Percentiles rank a stretch among this genome's conserved stretches.
Conservation (phyloP, 2,797 vertebrate species). For the Acrossocheilus fasciatus region DNA sequence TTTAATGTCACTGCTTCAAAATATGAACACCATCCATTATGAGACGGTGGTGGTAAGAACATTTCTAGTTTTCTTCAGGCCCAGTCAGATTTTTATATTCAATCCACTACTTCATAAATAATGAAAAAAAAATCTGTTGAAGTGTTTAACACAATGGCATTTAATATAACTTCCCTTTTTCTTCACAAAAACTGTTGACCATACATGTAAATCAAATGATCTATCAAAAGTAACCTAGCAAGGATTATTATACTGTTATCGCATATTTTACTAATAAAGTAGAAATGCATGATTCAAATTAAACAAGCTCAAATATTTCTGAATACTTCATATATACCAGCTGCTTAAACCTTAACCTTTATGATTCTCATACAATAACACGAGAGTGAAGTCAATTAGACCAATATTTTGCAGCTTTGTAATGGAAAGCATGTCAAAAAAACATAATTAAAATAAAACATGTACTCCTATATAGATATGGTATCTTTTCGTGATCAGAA, state of each 20-base stretch:
- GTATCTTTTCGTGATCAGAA: background rate
- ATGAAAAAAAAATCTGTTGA: background rate
- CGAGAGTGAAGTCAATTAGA: background rate
- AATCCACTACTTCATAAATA: background rate
- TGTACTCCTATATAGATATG: too few species aligned
- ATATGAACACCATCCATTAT: background rate
- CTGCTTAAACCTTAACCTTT: background rate
- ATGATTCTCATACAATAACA: background rate
- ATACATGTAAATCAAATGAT: background rate
- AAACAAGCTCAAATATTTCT: background rate
- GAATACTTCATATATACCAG: background rate
- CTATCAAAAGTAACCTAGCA: background rate
- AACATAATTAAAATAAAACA: background rate
- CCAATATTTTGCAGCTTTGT: too few species aligned
- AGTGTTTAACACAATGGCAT: background rate
- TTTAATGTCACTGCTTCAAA: background rate
- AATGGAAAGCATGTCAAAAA: background rate
- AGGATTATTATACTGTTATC: background rate
- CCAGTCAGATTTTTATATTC: background rate
- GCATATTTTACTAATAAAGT: background rate
- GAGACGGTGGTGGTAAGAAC: background rate
- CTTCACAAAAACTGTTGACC: too few species aligned
- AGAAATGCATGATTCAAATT: background rate
- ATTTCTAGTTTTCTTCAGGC: background rate
- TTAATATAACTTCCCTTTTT: background rate